Base-by-base conservation (phyloP, 2,888 invertebrate species). In the Unio pictorum region DNA sequence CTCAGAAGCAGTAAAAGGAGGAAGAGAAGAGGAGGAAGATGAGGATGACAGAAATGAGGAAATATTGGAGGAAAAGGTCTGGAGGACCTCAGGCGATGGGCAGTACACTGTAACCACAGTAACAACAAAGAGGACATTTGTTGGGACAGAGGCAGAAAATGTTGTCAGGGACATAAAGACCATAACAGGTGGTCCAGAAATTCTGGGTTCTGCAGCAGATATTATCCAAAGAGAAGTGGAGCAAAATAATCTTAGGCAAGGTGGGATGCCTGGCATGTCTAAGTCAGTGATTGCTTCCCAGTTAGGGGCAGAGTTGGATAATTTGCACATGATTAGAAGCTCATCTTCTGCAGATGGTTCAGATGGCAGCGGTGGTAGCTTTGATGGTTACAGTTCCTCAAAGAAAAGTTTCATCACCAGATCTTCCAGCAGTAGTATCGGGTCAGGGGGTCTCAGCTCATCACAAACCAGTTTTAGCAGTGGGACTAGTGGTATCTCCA, bases 51-150 rank as follows among this genome's bases (percentile, higher is more conserved):
- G 66, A 26, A 73, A 74, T 67, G 75, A 75, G 54, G 79, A 80
- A 68, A 64, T 80, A 55, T 67, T 81, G 20, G 81, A 81, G 67
- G 80, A 80, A 56, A 79, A 75, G 60, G 74, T 76, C 8, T 76
- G 79, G 72, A 64, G 74, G 57, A 79, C 77, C 55, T 71, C 74
- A 63, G 81, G 79, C 56, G 79, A 80, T 66, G 78, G 78, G 61
- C 74, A 76, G 65, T 80, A 75, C 67, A 79, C 78, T 54, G 75
- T 81, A 15, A 79, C 80, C 60, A 81, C 79, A 28, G 74, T 79
- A 11, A 80, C 71, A 1, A 80, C 78, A 23, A 66, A 68, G 23
- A 71, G 67, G 55, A 70, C 75, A 28, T 67, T 69, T 60, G 73
- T 61, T 56, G 73, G 73, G 64, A 72, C 71, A 1, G 70, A 66